Base-by-base conservation (phyloP, 2,888 invertebrate genomes). In the Machimus rusticus region DNA sequence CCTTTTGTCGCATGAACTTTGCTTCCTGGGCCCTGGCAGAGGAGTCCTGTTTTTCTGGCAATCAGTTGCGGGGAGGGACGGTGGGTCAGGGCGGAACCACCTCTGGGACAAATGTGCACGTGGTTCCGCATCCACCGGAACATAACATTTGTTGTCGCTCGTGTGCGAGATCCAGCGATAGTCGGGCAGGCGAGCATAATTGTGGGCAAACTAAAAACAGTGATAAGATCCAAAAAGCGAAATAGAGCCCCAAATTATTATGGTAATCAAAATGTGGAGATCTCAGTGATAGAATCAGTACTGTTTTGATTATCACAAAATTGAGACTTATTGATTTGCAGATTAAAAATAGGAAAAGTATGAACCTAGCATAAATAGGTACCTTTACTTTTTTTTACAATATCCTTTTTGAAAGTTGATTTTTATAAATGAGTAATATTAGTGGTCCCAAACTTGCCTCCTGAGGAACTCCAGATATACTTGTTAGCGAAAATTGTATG, bases 161-260 rank as follows among this genome's bases (percentile, higher is more conserved):
- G 66, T 28, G 66, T 66, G 66, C 8, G 28, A 4, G 66, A 66
- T 28, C 23, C 66, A 14, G 28, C 57, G 55, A 82, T 82, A 82
- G 37, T 57, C 31, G 82, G 37, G n/a, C 66, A 51, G 5, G 34
- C 37, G 57, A 57, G 9, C n/a, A 37, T 66, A 82, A 82, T 57
- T 82, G 82, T 14, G 57, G 82, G n/a, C 34, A 31, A 57, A 2
- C n/a, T 34, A 31, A 9, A 37, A 12, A 55, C 23, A 1, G n/a
- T 16, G 82, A 82, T 82, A 82, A 82, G 57, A 82, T 82, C 82
- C 34, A 0, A 57, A 57, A 82, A 37, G 34, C 19, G 85, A 74
- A 74, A 88, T 74, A 51, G 74, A 88, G 78, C 88, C 88, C 79
- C 79, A 79, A 88, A 88, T 88, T 88, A 87, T 74, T 76, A 46